These are phyloP conservation scores for Maccullochella peelii DNA, from an alignment of 2,113 vertebrate genomes.

Conservation along the genomic window DNA sequence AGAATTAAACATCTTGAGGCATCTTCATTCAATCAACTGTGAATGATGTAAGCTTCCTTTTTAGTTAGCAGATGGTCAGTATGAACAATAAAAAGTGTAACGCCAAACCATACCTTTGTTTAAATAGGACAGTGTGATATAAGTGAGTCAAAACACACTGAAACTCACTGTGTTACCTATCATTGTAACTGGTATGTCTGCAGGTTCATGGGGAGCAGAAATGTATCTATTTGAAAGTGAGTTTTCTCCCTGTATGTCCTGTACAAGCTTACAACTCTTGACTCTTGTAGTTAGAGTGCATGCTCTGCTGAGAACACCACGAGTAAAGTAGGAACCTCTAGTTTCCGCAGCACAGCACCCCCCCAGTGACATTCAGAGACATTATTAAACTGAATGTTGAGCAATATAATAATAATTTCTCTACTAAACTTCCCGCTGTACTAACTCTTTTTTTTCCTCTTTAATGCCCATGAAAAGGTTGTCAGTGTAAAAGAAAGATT, in stretches of 20 bases:
- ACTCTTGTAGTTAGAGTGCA: constrained; percentile 85
- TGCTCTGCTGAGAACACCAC: constrained; percentile 74
- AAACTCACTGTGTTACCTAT: constrained; percentile 64
- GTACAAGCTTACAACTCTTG: constrained; percentile 76
- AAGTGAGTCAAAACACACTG: constrained; percentile 62
- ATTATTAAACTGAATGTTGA: constrained; percentile 41
- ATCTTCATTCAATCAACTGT: constrained; percentile 59
- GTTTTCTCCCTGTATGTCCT: constrained; percentile 77
- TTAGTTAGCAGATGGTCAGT: constrained; percentile 71
- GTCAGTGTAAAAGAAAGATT: constrained; percentile 55
- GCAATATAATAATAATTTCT: constrained; percentile 44
- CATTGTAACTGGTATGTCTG: constrained; percentile 81
- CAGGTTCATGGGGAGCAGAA: constrained; percentile 84
- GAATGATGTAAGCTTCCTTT: constrained; percentile 66
- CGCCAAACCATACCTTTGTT: constrained; percentile 50
- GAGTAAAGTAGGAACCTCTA: constrained; percentile 69
- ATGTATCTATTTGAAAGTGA: constrained; percentile 83
- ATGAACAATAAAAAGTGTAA: constrained; percentile 49
- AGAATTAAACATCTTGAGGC: constrained; percentile 46
- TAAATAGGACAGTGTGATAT: constrained; percentile 37
- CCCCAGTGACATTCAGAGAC: constrained; percentile 47
- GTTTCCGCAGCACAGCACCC: constrained; percentile 64
- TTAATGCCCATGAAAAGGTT: constrained; percentile 59
- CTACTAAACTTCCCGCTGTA: constrained; percentile 85
- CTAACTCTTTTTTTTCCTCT: constrained; percentile 74